Evolutionary conservation across 2,113 vertebrate genomes (phyloP).

Genomic region (Sarotherodon lohbergeri): DNA sequence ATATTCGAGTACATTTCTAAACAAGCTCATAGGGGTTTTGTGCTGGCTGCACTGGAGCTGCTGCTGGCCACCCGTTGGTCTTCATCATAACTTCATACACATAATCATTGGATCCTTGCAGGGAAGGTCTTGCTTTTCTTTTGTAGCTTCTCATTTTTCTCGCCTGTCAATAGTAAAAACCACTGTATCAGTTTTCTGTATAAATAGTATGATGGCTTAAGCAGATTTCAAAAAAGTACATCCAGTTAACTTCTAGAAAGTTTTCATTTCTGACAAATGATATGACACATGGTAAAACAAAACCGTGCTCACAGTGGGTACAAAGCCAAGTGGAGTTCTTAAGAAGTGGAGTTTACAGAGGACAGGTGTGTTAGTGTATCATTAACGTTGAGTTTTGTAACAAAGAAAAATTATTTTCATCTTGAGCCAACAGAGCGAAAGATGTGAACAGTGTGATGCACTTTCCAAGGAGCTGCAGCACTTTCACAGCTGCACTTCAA

Average conservation of each 20-base stretch:
- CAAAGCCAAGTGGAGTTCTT: not conserved
- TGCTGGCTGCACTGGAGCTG: not conserved
- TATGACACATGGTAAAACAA: not conserved
- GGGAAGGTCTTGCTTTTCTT: not conserved
- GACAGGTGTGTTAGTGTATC: not conserved
- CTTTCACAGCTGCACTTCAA: not conserved
- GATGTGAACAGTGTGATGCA: not conserved
- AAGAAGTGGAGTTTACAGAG: not conserved
- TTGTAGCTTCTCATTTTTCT: not conserved
- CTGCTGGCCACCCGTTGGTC: accelerated
- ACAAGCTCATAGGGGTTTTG: not conserved
- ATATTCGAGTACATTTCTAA: not conserved
- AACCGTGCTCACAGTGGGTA: not conserved
- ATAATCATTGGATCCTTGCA: not conserved
- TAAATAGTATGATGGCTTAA: not conserved
- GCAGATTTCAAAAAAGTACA: not conserved
- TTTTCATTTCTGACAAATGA: not conserved
- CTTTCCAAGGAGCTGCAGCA: not conserved
- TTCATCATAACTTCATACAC: constrained; percentile 60
- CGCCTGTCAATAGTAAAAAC: constrained; percentile 2
- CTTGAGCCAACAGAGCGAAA: not conserved
- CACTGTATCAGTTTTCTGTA: not conserved
- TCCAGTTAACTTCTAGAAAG: not conserved
- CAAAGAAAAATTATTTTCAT: not conserved
- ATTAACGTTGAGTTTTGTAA: not conserved